Base-by-base conservation (phyloP, 2,113 vertebrate species). In the Menura novaehollandiae region DNA sequence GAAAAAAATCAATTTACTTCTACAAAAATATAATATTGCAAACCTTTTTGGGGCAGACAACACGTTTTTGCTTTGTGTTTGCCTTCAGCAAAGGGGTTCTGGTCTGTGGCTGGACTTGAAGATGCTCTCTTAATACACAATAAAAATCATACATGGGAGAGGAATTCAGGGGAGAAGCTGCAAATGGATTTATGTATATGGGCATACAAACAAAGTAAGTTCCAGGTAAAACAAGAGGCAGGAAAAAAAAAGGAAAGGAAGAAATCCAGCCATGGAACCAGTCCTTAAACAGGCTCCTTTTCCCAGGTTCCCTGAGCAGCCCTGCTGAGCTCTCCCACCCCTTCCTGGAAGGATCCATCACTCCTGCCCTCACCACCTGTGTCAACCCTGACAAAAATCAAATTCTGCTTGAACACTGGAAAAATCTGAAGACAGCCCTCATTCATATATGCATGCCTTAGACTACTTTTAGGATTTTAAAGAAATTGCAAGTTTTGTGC, bases 291-390 rank as follows among this genome's bases (percentile, higher is more conserved):
- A 39, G 16, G 9, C 4, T 66, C 11, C 28, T 56, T 32, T 26
- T 32, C 63, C 63, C 58, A 55, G 8, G 39, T n/a, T 23, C 43
- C 2, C 53, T 0, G 3, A 11, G 9, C 0, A 0, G 10, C 7
- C 22, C 2, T 1, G 15, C 32, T 13, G 26, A 67, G 28, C 8
- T 24, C 41, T 69, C 46, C 68, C 32, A 13, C 12, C 35, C 5
- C 0, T 32, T 49, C 28, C 60, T 15, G 53, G 22, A 15, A 26
- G 58, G 46, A 17, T 13, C 8, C 20, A 2, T 24, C 32, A 11
- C n/a, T 66, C 23, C 35, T 30, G 41, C 37, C 46, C 76, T 69
- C n/a, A 46, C 15, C 20, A 46, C 15, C 23, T 16, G 2, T 0
- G 7, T 4, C 78, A 35, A 35, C 16, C 24, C 6, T 2, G 37